Evolutionary conservation across 2,797 vertebrate species (phyloP).

Genomic region (Melanotaenia nigrans): DNA sequence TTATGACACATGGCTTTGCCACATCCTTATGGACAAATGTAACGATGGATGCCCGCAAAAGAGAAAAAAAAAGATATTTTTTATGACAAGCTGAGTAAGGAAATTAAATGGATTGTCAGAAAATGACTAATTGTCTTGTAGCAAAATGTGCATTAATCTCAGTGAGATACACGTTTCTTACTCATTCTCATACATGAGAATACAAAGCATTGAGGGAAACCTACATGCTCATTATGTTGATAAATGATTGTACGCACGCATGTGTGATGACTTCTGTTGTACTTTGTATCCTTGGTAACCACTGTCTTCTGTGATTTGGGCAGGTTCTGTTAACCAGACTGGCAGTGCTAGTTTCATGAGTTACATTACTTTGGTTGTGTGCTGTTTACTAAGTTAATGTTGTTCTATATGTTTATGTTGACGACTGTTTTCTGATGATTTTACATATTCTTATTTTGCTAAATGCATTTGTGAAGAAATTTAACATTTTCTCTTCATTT

Average conservation of each 20-base stretch:
- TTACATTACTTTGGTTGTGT: slow-evolving; percentile 89
- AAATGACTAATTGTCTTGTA: slow-evolving; percentile 99
- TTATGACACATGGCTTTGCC: slow-evolving; percentile 95
- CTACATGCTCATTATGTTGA: slow-evolving; percentile 98
- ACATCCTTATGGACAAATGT: slow-evolving; percentile 96
- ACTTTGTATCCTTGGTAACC: slow-evolving; percentile 96
- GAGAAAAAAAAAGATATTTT: slow-evolving; percentile 71
- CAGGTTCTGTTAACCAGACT: slow-evolving; percentile 93
- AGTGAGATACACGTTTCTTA: slow-evolving; percentile 99
- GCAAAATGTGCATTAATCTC: slow-evolving; percentile 99
- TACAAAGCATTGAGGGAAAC: slow-evolving; percentile 91
- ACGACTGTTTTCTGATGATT: slow-evolving; percentile 74
- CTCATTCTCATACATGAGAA: slow-evolving; percentile 99
- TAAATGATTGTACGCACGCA: slow-evolving; percentile 98
- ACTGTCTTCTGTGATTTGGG: slow-evolving; percentile 91
- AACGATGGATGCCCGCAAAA: slow-evolving; percentile 88
- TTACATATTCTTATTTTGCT: slow-evolving; percentile 75
- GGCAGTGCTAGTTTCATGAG: slow-evolving; percentile 88
- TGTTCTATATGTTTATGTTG: slow-evolving; percentile 86
- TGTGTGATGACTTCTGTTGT: slow-evolving; percentile 96
- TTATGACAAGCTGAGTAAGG: slow-evolving; percentile 88
- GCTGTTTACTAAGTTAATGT: slow-evolving; percentile 97
- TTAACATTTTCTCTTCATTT: slow-evolving; percentile 78
- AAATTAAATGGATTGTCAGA: slow-evolving; percentile 89
- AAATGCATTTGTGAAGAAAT: slow-evolving; percentile 88